Percentiles rank a stretch among this genome's conserved stretches.
Conservation (phyloP, 2,113 vertebrate genomes). For the Myocastor coypus region DNA sequence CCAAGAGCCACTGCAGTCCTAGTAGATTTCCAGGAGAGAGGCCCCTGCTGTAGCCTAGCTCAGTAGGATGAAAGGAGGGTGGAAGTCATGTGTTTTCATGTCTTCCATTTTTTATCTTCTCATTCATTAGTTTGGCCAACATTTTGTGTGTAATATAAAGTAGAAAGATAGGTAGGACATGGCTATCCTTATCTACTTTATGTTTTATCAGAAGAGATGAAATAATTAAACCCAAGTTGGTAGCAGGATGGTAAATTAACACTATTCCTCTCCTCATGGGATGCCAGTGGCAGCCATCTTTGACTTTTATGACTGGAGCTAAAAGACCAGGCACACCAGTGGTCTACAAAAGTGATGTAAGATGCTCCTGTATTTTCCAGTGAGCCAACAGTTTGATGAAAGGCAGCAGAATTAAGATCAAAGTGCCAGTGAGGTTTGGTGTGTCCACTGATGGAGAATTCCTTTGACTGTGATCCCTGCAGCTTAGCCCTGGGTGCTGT, state of each 20-base stretch:
- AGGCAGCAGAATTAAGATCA: neutral
- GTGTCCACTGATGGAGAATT: neutral
- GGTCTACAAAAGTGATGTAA: neutral
- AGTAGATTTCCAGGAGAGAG: neutral
- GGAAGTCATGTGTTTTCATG: neutral
- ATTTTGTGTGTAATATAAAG: neutral
- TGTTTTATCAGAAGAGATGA: neutral
- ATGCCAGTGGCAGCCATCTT: neutral
- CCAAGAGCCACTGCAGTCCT: neutral
- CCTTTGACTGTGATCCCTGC: neutral
- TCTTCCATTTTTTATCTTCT: neutral
- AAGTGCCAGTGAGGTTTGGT: neutral
- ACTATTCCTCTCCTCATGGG: neutral
- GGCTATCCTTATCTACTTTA: neutral
- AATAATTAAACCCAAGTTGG: neutral
- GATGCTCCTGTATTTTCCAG: neutral
- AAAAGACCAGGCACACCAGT: neutral
- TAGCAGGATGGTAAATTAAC: neutral
- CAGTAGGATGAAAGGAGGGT: neutral
- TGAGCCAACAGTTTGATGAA: neutral
- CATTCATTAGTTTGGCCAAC: neutral
- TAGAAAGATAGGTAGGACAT: neutral
- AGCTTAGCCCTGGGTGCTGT: neutral
- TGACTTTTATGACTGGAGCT: neutral
- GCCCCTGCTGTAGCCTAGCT: neutral